A percentile compares a stretch with the other conserved stretches of the same genome.
Evolutionary conservation across 2,888 invertebrate genomes (phyloP).

Genomic region (Bombylius discolor): DNA sequence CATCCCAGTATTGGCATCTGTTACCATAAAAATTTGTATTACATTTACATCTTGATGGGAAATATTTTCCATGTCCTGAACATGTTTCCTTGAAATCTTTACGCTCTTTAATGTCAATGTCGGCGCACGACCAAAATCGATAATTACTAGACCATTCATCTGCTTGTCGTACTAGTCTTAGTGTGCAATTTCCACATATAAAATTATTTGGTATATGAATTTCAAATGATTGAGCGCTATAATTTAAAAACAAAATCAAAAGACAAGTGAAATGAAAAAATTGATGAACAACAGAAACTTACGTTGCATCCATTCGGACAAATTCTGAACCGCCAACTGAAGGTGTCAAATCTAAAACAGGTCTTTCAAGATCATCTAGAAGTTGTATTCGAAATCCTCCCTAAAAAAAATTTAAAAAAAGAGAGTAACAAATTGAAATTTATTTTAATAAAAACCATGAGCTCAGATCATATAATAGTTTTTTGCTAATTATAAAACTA

Average conservation of each 20-base stretch:
- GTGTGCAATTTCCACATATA: constrained; percentile 76
- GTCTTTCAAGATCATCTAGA: constrained; percentile 70
- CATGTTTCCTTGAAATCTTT: constrained; percentile 73
- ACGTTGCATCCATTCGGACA: constrained; percentile 76
- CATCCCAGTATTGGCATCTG: constrained; percentile 78
- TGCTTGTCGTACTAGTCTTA: constrained; percentile 80
- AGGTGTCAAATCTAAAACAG: constrained; percentile 72
- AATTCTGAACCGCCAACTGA: constrained; percentile 68
- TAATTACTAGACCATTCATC: constrained; percentile 78
- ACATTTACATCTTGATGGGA: constrained; percentile 66
- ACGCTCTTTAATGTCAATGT: constrained; percentile 70
- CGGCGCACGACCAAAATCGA: constrained; percentile 91
- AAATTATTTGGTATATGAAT: constrained; percentile 71
- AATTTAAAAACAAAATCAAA: neutral
- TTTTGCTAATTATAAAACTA: no score
- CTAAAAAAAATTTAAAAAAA: constrained; percentile 42
- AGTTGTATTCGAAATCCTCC: constrained; percentile 85
- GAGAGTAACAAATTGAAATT: no score
- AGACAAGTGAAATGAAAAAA: neutral
- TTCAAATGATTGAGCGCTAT: constrained; percentile 67
- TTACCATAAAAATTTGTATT: constrained; percentile 68
- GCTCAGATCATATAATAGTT: no score
- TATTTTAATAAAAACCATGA: no score
- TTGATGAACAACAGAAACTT: constrained; percentile 36
- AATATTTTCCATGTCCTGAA: constrained; percentile 69